Evolutionary conservation across 2,113 vertebrate species (phyloP), one percentile per base, ranked within the genome.

Genomic region (Microcebus tavaratra): DNA sequence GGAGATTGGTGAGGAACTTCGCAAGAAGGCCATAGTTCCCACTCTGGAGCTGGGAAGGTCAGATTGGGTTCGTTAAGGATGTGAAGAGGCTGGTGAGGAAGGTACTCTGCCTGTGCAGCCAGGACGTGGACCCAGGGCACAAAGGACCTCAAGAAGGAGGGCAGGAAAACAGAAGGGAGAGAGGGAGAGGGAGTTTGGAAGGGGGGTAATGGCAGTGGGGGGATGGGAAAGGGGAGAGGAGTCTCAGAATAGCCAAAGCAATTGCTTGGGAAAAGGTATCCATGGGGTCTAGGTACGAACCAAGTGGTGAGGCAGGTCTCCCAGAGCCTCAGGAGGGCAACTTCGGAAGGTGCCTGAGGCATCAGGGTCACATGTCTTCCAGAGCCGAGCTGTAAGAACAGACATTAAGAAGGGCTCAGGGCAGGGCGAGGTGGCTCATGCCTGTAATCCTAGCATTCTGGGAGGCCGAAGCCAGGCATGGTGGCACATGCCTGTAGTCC

Each of bases 281-380:
- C 7, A 18, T 39, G 65, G 50, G 10, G 34, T 36, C 11, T 34
- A 4, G 6, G 45, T 12, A 97, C 98, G 97, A 70, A 99, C 99
- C 99, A 99, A 97, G 94, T 98, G 98, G 50, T 98, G 88, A 6
- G 99, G 99, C 42, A 99, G 98, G 31, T 99, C 98, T 80, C 36
- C 87, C 79, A 99, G 95, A n/a, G 98, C 94, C 85, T 98, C 98
- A 1, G 98, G 97, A 83, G 99, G 98, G 80, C 99, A 98, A 63
- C 98, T 98, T 84, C 97, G 98, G 97, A 99, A 99, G 45, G 98
- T 98, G 29, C 98, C 96, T 0, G 97, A 97, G 17, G 98, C 98
- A 50, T 98, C 98, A 5, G 99, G 98, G 97, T 99, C 99, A 2
- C 98, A 98, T 0, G 95, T 97, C 14, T 98, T 98, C 99, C 99